Evolutionary conservation across 37 sponge, comb jelly and placozoan genomes (phyloP).

Genomic region (Halichondria panicea): DNA sequence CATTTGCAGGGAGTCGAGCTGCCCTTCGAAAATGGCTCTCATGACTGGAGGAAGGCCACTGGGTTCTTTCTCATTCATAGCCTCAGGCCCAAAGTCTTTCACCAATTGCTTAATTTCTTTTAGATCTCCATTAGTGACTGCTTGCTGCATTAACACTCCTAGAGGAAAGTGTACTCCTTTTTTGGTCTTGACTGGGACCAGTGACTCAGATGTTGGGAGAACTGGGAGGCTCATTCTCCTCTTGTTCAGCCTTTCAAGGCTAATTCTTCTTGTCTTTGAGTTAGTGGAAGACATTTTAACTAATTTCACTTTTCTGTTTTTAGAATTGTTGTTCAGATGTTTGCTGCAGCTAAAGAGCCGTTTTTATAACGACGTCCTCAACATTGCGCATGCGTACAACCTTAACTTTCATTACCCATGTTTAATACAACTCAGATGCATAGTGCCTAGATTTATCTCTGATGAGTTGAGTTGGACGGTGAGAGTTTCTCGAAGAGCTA

Average conservation of each 20-base stretch:
- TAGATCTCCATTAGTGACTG: slow-evolving; percentile 64
- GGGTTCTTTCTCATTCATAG: slow-evolving; percentile 57
- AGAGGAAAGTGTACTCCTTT: slow-evolving; percentile 62
- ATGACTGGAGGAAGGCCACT: slow-evolving; percentile 62
- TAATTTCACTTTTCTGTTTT: too few species aligned
- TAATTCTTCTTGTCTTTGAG: slow-evolving; percentile 10
- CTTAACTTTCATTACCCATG: too few species aligned
- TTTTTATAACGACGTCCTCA: too few species aligned
- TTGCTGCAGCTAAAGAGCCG: too few species aligned
- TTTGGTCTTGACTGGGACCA: slow-evolving; percentile 9
- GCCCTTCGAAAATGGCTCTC: slow-evolving; percentile 66
- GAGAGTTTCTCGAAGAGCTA: too few species aligned
- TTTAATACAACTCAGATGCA: too few species aligned
- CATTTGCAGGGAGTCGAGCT: slow-evolving; percentile 36
- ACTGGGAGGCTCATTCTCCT: slow-evolving; percentile 30
- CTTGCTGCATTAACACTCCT: slow-evolving; percentile 63
- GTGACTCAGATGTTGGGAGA: slow-evolving; percentile 1
- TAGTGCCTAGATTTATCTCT: too few species aligned
- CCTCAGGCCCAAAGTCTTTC: slow-evolving; percentile 15
- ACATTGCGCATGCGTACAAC: too few species aligned
- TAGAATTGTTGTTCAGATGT: too few species aligned
- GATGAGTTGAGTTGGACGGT: too few species aligned
- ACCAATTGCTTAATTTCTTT: slow-evolving; percentile 56
- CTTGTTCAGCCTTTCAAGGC: slow-evolving; percentile 20
- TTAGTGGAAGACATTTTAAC: too few species aligned